A percentile compares a stretch with the other conserved stretches of the same genome.
phyloP scores from a whole-genome alignment of 2,797 vertebrate species.

The Sebastes hopkinsi region DNA sequence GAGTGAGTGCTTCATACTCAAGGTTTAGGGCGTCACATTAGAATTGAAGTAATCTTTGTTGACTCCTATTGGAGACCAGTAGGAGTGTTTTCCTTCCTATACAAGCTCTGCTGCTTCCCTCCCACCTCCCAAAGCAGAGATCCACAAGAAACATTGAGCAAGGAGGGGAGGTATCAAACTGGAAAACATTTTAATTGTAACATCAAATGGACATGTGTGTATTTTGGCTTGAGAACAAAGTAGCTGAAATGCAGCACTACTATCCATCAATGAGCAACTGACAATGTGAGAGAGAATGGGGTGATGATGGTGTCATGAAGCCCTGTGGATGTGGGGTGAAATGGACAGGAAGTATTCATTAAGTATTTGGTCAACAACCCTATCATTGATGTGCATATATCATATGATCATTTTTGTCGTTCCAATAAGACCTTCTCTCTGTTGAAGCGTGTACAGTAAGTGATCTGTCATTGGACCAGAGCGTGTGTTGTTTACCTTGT shows the following conservation, averaged over 20 bases:
- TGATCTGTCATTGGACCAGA: slow-evolving; percentile 12
- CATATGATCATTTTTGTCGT: not conserved
- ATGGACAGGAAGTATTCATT: not conserved
- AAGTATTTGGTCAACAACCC: not conserved
- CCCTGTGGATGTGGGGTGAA: not conserved
- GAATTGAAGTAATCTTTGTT: not conserved
- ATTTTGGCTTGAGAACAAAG: not conserved
- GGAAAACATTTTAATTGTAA: not conserved
- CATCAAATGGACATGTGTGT: not conserved
- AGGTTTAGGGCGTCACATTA: not conserved
- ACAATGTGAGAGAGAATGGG: not conserved
- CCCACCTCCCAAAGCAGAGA: not conserved
- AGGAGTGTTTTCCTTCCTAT: not conserved
- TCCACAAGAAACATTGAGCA: not conserved
- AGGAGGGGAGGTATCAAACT: not conserved
- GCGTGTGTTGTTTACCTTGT: slow-evolving; percentile 58
- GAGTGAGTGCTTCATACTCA: no score
- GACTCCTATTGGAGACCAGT: slow-evolving; percentile 3
- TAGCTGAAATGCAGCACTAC: not conserved
- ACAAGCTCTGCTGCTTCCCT: not conserved
- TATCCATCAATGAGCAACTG: not conserved
- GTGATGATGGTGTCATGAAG: not conserved
- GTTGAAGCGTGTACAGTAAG: not conserved
- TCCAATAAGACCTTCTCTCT: not conserved
- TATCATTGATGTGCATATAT: not conserved